Evolutionary conservation across 2,113 vertebrate genomes (phyloP).

Genomic region (Psilopogon haemacephalus): DNA sequence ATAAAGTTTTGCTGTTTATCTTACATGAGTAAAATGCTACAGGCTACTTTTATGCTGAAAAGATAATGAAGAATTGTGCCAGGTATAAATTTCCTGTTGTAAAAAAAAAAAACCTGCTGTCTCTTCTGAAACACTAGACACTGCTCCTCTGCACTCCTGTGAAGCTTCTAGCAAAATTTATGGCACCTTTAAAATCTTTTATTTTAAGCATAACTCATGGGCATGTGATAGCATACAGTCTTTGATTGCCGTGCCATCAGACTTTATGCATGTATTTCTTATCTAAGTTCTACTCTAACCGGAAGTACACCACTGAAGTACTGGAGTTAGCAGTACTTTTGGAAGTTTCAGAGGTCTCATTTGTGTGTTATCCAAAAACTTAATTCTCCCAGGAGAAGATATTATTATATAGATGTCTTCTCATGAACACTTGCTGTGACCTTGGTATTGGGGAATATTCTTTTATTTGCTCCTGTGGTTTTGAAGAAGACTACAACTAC

Average conservation of each 20-base stretch:
- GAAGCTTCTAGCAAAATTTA: background rate
- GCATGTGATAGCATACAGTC: background rate
- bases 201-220: background rate
- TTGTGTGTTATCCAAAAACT: background rate
- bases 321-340: background rate
- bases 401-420: background rate
- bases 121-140: background rate
- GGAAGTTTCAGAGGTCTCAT: background rate
- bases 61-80: background rate
- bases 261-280: background rate
- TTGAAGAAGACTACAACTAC: background rate
- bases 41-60: background rate
- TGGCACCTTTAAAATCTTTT: background rate
- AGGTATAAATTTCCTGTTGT: background rate
- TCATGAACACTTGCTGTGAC: background rate
- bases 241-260: background rate
- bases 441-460: background rate
- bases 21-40: background rate
- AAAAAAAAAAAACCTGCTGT: background rate
- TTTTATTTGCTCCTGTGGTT: background rate
- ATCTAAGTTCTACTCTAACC: background rate
- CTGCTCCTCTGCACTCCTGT: background rate
- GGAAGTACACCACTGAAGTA: background rate
- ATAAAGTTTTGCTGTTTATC: background rate
- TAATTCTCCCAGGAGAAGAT: background rate